These are phyloP conservation scores for Drosophila neotestacea DNA, from an alignment of 2,888 invertebrate genomes.

Conservation along the genomic window DNA sequence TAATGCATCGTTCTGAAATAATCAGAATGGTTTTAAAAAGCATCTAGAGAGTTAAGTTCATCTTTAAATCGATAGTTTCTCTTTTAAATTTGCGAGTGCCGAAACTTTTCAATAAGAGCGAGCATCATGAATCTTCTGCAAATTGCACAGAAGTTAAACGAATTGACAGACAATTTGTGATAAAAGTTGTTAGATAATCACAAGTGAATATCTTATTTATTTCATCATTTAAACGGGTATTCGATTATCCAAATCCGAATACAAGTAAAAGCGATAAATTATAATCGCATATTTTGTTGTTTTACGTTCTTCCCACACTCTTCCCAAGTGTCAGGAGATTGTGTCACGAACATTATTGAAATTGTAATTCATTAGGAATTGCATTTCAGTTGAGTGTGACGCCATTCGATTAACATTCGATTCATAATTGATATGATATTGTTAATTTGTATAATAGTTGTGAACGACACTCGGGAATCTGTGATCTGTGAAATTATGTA, in stretches of 20 bases:
- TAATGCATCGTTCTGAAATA: too few relatives aligned
- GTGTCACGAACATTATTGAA: conserved; percentile 27
- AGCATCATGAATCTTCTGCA: background rate
- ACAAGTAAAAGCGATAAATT: conserved; percentile 13
- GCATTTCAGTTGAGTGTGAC: conserved; percentile 37
- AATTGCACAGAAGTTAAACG: conserved; percentile 12
- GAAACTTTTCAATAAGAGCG: too few relatives aligned
- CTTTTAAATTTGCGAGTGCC: background rate
- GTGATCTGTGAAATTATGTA: conserved; percentile 9
- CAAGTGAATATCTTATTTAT: background rate
- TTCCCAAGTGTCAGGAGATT: background rate
- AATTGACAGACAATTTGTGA: conserved; percentile 18
- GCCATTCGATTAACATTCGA: conserved; percentile 54
- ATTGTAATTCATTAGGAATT: conserved; percentile 21
- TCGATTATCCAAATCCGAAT: conserved; percentile 5
- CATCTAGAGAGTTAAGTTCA: background rate
- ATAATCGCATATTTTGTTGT: conserved; percentile 2
- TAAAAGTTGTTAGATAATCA: background rate
- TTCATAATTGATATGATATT: conserved; percentile 52
- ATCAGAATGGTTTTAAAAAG: background rate
- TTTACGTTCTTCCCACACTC: background rate
- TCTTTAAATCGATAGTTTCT: background rate
- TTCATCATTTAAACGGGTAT: conserved; percentile 9
- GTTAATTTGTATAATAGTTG: conserved; percentile 14
- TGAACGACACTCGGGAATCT: background rate